Percentiles rank a stretch among this genome's conserved stretches.
Conservation (phyloP, 2,797 vertebrate genomes). For the Sternotherus odoratus region DNA sequence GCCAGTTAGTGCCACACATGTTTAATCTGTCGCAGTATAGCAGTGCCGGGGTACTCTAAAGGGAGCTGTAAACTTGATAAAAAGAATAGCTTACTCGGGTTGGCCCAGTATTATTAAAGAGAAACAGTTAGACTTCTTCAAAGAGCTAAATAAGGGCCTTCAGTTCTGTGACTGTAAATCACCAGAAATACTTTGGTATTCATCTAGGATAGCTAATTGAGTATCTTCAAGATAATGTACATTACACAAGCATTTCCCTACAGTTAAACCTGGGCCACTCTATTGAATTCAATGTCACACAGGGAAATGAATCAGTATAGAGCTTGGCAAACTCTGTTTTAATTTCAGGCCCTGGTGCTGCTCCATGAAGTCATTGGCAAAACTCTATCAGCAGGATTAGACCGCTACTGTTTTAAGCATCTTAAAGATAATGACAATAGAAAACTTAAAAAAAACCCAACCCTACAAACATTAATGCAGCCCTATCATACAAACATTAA, state of each 20-base stretch:
- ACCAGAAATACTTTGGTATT: constrained; percentile 20
- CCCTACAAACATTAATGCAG: not conserved
- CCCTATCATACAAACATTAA: not conserved
- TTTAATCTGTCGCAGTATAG: constrained; percentile 31
- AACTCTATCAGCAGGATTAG: not conserved
- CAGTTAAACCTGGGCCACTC: constrained; percentile 1
- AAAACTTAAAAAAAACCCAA: not conserved
- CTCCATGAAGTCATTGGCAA: constrained; percentile 54
- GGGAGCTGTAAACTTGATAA: constrained; percentile 22
- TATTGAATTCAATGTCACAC: constrained; percentile 7
- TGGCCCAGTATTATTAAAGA: not conserved
- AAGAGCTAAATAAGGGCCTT: constrained; percentile 16
- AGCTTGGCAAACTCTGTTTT: constrained; percentile 36
- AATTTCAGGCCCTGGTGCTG: constrained; percentile 28
- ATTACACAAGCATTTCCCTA: not conserved
- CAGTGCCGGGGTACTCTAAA: not conserved
- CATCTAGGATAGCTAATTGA: not conserved
- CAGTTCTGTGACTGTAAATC: not conserved
- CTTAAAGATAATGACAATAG: not conserved
- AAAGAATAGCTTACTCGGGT: not conserved
- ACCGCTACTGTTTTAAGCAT: not conserved
- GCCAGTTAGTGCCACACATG: constrained; percentile 46
- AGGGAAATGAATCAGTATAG: constrained; percentile 37
- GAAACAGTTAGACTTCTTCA: not conserved
- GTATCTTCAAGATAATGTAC: not conserved